phyloP scores from a whole-genome alignment of 2,888 invertebrate species.

The Andrena bicolor region DNA sequence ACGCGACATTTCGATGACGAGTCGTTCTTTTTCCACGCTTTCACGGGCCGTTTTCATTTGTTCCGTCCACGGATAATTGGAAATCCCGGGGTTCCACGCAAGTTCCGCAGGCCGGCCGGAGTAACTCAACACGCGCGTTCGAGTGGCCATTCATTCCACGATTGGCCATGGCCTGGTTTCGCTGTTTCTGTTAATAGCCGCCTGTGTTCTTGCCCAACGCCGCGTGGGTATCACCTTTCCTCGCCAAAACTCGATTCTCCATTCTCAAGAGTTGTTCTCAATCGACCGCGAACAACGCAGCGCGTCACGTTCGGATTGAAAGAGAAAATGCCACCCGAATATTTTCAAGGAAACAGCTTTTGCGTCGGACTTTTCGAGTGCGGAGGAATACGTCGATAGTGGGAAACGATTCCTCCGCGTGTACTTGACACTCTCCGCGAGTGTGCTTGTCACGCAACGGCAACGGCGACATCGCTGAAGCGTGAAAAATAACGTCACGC shows the following conservation, averaged over 20 bases:
- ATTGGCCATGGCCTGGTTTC: slow-evolving; percentile 65
- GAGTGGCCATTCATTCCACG: slow-evolving; percentile 57
- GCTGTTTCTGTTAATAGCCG: slow-evolving; percentile 47
- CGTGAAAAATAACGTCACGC: slow-evolving; percentile 66
- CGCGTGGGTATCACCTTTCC: slow-evolving; percentile 22
- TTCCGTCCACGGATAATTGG: slow-evolving; percentile 1
- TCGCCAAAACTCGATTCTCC: slow-evolving; percentile 28
- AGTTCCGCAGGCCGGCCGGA: not conserved
- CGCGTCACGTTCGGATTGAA: not conserved
- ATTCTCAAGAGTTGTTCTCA: not conserved
- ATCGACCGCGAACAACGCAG: not conserved
- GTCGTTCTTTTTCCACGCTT: slow-evolving; percentile 30
- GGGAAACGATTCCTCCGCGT: slow-evolving; percentile 27
- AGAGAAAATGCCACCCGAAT: not conserved
- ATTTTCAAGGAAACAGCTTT: not conserved
- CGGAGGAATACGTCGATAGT: not conserved
- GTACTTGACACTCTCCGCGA: slow-evolving; percentile 65
- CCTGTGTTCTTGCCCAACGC: slow-evolving; percentile 41
- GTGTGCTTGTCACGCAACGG: slow-evolving; percentile 63
- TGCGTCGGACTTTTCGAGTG: not conserved
- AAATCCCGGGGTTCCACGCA: slow-evolving; percentile 30
- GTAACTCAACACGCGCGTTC: slow-evolving; percentile 36
- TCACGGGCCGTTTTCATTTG: slow-evolving; percentile 30
- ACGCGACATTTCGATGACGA: slow-evolving; percentile 16
- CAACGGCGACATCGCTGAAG: slow-evolving; percentile 42